Evolutionary conservation across 1,140 invertebrate species (phyloP).

Genomic region (Hyposmocoma kahamanoa): DNA sequence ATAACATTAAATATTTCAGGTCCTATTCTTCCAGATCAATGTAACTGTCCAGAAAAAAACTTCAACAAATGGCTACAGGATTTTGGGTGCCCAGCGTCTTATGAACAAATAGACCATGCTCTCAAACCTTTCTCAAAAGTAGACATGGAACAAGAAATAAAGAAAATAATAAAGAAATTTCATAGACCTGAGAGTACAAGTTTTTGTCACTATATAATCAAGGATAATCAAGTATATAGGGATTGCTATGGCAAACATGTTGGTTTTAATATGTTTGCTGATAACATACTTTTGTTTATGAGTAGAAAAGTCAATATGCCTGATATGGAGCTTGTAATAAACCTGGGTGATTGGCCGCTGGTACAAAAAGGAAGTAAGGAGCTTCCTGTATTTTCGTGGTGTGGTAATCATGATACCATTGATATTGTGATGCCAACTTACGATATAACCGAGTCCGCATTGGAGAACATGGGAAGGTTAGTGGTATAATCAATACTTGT

Average conservation of each 20-base stretch:
- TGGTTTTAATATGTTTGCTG: constrained; percentile 97
- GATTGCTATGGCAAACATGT: constrained; percentile 95
- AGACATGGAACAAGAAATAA: constrained; percentile 81
- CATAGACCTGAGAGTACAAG: constrained; percentile 86
- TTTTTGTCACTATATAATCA: constrained; percentile 93
- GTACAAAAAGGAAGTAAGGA: constrained; percentile 68
- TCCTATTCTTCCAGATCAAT: constrained; percentile 86
- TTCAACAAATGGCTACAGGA: constrained; percentile 79
- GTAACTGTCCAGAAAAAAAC: constrained; percentile 84
- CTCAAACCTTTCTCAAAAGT: constrained; percentile 81
- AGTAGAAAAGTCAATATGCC: constrained; percentile 88
- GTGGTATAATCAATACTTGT: not conserved
- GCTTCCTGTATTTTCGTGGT: constrained; percentile 97
- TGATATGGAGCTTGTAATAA: constrained; percentile 93
- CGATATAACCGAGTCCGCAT: constrained; percentile 92
- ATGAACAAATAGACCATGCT: constrained; percentile 85
- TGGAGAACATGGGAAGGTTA: constrained; percentile 91
- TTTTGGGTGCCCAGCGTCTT: constrained; percentile 79
- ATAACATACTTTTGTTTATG: constrained; percentile 90
- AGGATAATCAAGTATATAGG: constrained; percentile 89
- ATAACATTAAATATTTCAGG: constrained; percentile 69
- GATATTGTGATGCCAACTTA: constrained; percentile 98
- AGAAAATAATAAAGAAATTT: constrained; percentile 77
- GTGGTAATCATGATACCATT: constrained; percentile 86
- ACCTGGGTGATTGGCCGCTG: constrained; percentile 97